Conservation (phyloP, 2,888 invertebrate genomes). For the Agrenia bidenticulata region DNA sequence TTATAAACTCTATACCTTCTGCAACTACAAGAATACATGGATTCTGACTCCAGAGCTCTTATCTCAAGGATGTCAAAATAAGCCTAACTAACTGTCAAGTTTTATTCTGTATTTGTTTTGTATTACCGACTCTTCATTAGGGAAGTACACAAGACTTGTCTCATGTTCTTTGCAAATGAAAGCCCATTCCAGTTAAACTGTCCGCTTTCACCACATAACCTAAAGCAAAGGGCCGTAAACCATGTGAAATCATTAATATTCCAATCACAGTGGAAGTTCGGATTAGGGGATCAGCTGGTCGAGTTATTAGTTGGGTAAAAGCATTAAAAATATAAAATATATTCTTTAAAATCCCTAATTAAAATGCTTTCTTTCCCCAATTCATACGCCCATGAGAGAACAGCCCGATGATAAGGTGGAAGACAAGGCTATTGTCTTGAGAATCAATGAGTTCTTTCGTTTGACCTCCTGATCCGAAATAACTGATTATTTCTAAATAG, state of each 20-base stretch:
- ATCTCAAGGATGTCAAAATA: not conserved
- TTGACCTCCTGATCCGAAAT: slow-evolving; percentile 4
- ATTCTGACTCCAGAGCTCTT: no score
- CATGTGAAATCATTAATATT: no score
- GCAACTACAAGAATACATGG: no score
- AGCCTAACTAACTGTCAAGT: slow-evolving; percentile 4
- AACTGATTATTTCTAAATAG: slow-evolving; percentile 10
- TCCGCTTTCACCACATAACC: not conserved
- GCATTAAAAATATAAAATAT: no score
- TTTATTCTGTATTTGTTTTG: not conserved
- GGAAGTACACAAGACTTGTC: slow-evolving; percentile 9
- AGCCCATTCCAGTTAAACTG: slow-evolving; percentile 3
- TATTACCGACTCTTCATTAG: slow-evolving; percentile 7
- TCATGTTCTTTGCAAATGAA: slow-evolving; percentile 1
- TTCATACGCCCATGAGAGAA: slow-evolving; percentile 3
- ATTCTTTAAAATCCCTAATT: no score
- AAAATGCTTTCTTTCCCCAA: no score
- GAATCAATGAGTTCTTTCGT: slow-evolving; percentile 1
- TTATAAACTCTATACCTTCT: no score
- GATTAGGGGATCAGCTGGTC: no score
- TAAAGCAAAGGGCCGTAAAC: no score
- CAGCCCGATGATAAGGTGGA: not conserved
- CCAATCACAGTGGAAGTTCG: no score
- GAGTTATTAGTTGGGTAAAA: no score
- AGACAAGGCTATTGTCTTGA: not conserved